These are phyloP conservation scores for Sprattus sprattus DNA, from an alignment of 2,113 vertebrate species.

Conservation along the genomic window DNA sequence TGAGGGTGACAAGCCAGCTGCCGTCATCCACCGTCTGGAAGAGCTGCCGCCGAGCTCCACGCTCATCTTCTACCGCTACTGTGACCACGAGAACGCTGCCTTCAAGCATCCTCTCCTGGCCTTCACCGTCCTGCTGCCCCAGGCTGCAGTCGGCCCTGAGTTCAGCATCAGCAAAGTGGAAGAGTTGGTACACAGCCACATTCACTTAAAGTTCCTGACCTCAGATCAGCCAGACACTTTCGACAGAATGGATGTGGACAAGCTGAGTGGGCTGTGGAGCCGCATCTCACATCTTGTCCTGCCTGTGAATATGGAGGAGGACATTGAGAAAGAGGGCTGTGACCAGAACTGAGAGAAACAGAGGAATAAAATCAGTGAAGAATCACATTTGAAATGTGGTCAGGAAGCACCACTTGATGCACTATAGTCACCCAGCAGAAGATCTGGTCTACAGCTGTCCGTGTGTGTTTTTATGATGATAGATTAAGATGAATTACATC, in stretches of 20 bases:
- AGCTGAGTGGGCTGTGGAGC: constrained; percentile 75
- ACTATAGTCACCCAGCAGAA: not conserved
- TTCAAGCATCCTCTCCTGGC: constrained; percentile 84
- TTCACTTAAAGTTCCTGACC: constrained; percentile 74
- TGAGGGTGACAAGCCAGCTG: constrained; percentile 70
- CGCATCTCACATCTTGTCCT: constrained; percentile 76
- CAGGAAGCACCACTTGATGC: not conserved
- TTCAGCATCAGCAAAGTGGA: constrained; percentile 73
- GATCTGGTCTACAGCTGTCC: not conserved
- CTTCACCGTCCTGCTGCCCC: constrained; percentile 84
- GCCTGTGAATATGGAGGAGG: constrained; percentile 64
- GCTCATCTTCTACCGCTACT: constrained; percentile 96
- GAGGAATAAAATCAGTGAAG: not conserved
- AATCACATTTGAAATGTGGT: not conserved
- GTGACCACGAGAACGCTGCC: constrained; percentile 89
- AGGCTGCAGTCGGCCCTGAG: constrained; percentile 64
- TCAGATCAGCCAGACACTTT: constrained; percentile 52
- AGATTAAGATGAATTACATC: not conserved
- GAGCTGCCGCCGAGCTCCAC: constrained; percentile 86
- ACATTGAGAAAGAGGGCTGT: constrained; percentile 58
- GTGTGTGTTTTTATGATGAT: constrained; percentile 18
- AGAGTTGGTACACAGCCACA: constrained; percentile 85
- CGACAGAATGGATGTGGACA: constrained; percentile 73
- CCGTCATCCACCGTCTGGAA: constrained; percentile 84
- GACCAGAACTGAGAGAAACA: not conserved